These are phyloP conservation scores for Campylorhamphus procurvoides DNA, from an alignment of 2,113 vertebrate genomes.

Conservation along the genomic window DNA sequence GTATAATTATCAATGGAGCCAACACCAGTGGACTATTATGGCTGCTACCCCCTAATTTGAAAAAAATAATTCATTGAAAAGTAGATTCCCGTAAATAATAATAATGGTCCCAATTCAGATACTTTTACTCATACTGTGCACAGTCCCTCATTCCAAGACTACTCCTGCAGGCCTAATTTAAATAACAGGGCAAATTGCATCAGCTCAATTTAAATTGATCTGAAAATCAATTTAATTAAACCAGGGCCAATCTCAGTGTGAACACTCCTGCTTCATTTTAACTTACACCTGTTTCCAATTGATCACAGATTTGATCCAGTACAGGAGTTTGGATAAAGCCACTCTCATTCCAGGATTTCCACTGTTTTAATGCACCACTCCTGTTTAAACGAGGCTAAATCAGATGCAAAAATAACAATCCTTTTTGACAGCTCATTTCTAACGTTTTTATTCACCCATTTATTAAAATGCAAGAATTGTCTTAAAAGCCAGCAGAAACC, in stretches of 20 bases:
- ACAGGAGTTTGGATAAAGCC: not conserved
- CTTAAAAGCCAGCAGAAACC: not conserved
- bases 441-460: slow-evolving; percentile 32
- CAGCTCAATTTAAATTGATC: slow-evolving; percentile 55
- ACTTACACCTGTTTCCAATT: slow-evolving; percentile 54
- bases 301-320: slow-evolving; percentile 38
- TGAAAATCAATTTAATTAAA: slow-evolving; percentile 66
- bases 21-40: slow-evolving; percentile 72
- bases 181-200: slow-evolving; percentile 58
- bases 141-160: slow-evolving; percentile 36
- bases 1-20: slow-evolving; percentile 78
- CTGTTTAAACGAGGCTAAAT: not conserved
- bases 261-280: slow-evolving; percentile 61
- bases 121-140: not conserved
- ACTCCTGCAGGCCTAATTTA: slow-evolving; percentile 50
- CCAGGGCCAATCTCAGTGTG: slow-evolving; percentile 45
- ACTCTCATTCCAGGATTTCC: not conserved
- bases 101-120: slow-evolving; percentile 60
- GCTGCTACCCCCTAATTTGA: slow-evolving; percentile 68
- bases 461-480: slow-evolving; percentile 56
- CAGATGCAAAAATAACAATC: slow-evolving; percentile 21
- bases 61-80: slow-evolving; percentile 66
- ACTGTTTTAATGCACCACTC: not conserved
- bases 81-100: slow-evolving; percentile 74
- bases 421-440: slow-evolving; percentile 17